Percentiles rank a stretch among this genome's conserved stretches.
Evolutionary conservation across 1,140 invertebrate genomes (phyloP).

Genomic region (Sycobia sp.): DNA sequence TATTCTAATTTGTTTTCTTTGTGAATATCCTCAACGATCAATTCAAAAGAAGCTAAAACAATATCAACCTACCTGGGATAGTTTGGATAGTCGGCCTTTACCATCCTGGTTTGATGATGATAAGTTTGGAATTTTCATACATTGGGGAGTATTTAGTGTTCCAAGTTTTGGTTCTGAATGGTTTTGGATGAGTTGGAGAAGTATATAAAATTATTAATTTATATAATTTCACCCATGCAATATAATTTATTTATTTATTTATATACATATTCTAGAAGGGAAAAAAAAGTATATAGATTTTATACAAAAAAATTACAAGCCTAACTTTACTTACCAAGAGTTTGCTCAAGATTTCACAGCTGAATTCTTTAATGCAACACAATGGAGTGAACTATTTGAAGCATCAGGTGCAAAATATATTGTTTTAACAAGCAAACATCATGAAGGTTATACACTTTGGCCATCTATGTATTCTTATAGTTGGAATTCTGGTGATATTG

Average conservation of each 20-base stretch:
- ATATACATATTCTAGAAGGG: constrained; percentile 13
- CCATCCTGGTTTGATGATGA: constrained; percentile 88
- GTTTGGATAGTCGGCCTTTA: constrained; percentile 80
- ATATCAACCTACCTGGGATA: constrained; percentile 78
- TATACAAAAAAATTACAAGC: constrained; percentile 78
- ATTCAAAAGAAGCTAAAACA: too few species aligned
- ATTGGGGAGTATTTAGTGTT: constrained; percentile 93
- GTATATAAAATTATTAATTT: constrained; percentile 53
- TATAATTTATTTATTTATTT: constrained; percentile 1
- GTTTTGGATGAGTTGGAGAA: constrained; percentile 84
- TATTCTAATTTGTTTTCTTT: too few species aligned
- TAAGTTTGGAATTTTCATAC: constrained; percentile 91
- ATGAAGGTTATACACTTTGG: constrained; percentile 90
- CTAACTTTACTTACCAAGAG: constrained; percentile 84
- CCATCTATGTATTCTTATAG: constrained; percentile 85
- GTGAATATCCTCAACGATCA: too few species aligned
- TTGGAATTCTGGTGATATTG: constrained; percentile 89
- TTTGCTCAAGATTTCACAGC: constrained; percentile 82
- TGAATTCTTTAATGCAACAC: constrained; percentile 79
- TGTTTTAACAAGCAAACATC: constrained; percentile 91
- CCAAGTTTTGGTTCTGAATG: constrained; percentile 84
- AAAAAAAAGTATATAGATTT: constrained; percentile 62
- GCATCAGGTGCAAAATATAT: constrained; percentile 85
- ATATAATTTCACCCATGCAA: background rate
- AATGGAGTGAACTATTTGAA: constrained; percentile 78